Conservation (phyloP, 2,888 invertebrate species). For the Sussaba pulchella region DNA sequence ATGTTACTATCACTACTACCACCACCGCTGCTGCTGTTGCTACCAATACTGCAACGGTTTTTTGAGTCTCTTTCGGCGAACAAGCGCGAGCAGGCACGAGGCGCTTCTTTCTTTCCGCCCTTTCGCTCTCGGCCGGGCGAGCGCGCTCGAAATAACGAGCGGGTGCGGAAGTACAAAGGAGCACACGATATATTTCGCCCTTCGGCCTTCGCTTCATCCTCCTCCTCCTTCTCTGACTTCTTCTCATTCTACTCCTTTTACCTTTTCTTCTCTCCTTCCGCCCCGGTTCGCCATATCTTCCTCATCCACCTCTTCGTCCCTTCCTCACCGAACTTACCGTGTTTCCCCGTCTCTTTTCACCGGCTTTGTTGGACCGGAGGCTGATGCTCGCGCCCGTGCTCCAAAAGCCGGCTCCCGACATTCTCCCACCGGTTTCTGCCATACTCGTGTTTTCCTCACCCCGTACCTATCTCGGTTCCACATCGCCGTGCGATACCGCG, state of each 20-base stretch:
- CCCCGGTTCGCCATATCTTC: constrained; percentile 43
- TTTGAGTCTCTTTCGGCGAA: constrained; percentile 48
- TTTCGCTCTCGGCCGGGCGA: constrained; percentile 53
- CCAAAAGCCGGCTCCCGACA: constrained; percentile 55
- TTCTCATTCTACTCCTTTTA: constrained; percentile 19
- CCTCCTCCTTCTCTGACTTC: constrained; percentile 29
- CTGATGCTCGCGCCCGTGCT: constrained; percentile 25
- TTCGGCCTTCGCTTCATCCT: constrained; percentile 55
- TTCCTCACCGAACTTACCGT: constrained; percentile 29
- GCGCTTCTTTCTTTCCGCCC: constrained; percentile 57
- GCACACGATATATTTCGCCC: constrained; percentile 66
- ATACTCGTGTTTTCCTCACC: not conserved
- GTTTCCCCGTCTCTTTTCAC: constrained; percentile 38
- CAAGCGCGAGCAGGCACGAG: constrained; percentile 20
- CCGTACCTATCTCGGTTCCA: not conserved
- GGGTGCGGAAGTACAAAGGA: constrained; percentile 67
- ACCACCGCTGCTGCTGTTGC: not conserved
- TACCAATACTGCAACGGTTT: constrained; percentile 28
- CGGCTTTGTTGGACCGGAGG: constrained; percentile 53
- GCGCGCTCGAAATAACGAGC: constrained; percentile 67
- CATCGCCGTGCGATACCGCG: not conserved
- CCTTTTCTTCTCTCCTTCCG: constrained; percentile 37
- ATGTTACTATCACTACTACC: not conserved
- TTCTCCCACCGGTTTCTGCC: constrained; percentile 44
- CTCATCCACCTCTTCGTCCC: constrained; percentile 34